Evolutionary conservation across 2,113 vertebrate genomes (phyloP).

Genomic region (Petroica traversi): DNA sequence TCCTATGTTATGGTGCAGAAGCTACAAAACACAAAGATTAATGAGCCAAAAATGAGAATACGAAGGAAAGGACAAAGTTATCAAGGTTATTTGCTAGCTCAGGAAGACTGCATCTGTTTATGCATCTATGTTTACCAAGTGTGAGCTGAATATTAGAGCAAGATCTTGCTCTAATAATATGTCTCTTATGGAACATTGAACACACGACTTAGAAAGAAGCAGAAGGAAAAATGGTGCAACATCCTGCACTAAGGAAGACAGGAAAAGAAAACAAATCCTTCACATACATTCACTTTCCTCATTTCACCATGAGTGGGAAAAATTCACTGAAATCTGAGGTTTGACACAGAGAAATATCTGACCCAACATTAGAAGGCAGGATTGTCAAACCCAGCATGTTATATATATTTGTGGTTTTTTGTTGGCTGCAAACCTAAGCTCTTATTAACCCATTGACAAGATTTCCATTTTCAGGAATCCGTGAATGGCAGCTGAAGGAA

Average conservation of each 20-base stretch:
- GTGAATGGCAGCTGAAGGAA: not conserved
- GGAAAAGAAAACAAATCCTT: not conserved
- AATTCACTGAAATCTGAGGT: not conserved
- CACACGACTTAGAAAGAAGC: fast-evolving
- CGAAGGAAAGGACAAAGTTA: not conserved
- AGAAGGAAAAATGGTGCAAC: not conserved
- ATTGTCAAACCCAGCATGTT: not conserved
- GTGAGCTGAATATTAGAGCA: not conserved
- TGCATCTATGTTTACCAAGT: not conserved
- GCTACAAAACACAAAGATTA: not conserved
- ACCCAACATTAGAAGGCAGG: not conserved
- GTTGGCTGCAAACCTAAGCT: not conserved
- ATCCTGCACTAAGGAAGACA: not conserved
- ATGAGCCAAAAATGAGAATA: not conserved
- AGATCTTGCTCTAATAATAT: not conserved
- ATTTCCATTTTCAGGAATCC: not conserved
- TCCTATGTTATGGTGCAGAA: not conserved
- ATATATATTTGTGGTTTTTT: not conserved
- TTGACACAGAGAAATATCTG: not conserved
- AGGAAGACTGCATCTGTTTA: not conserved
- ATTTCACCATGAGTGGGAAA: not conserved
- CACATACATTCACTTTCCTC: fast-evolving
- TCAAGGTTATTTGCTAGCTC: not conserved
- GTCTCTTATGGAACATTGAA: not conserved
- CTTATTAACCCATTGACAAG: not conserved